These are phyloP conservation scores for Pogona vitticeps DNA, from an alignment of 2,113 vertebrate genomes.

Conservation along the genomic window DNA sequence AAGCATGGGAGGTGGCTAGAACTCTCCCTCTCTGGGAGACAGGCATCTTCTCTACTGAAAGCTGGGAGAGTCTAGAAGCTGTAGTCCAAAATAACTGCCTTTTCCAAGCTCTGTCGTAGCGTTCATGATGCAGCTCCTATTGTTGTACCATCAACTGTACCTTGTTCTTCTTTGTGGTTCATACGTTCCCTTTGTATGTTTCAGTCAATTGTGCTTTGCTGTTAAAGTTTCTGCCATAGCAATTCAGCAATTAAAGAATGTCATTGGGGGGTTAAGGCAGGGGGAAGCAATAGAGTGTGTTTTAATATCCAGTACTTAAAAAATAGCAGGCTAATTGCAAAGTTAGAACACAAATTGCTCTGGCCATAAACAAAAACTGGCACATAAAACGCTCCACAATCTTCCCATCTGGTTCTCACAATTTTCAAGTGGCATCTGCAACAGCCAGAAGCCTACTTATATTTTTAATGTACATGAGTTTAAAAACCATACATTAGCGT, in stretches of 20 bases:
- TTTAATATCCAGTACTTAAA: not conserved
- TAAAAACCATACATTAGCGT: conserved; percentile 76
- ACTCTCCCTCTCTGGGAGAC: too few species aligned
- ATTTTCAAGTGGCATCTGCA: conserved; percentile 68
- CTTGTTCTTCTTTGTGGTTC: not conserved
- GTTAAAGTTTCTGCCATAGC: not conserved
- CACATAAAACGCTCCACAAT: not conserved
- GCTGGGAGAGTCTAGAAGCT: too few species aligned
- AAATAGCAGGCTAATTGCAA: conserved; percentile 12
- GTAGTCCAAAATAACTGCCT: too few species aligned
- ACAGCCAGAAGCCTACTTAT: conserved; percentile 69
- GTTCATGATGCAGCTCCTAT: not conserved
- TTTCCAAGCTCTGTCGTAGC: too few species aligned
- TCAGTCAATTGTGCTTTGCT: conserved; percentile 12
- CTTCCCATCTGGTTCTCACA: conserved; percentile 51
- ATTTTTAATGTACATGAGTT: conserved; percentile 63
- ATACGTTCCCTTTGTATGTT: not conserved
- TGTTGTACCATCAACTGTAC: not conserved
- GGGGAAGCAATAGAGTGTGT: not conserved
- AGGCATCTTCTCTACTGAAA: not conserved
- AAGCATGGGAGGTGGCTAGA: not conserved
- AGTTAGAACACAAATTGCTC: conserved; percentile 25
- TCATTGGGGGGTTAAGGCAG: not conserved
- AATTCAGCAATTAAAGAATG: not conserved
- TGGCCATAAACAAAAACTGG: not conserved